A percentile compares a stretch with the other conserved stretches of the same genome.
These are phyloP conservation scores for Tachystola acroxantha DNA, from an alignment of 2,888 invertebrate genomes.

Conservation along the genomic window DNA sequence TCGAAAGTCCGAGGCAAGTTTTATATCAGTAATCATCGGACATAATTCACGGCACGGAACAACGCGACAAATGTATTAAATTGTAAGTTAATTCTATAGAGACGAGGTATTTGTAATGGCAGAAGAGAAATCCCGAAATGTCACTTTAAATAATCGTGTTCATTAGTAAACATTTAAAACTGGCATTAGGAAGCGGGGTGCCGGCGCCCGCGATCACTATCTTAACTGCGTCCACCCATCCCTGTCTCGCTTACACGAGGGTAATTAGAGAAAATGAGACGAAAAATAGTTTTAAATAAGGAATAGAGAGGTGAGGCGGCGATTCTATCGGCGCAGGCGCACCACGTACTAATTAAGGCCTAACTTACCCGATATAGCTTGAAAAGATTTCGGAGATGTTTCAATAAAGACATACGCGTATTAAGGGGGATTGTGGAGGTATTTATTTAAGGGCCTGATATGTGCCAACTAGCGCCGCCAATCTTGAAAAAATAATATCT, in stretches of 20 bases:
- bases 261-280: slow-evolving; percentile 27
- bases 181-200: slow-evolving; percentile 70
- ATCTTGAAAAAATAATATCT: too few species aligned
- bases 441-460: too few species aligned
- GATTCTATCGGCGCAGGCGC: slow-evolving; percentile 59
- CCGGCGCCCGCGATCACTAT: slow-evolving; percentile 69
- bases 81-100: slow-evolving; percentile 34
- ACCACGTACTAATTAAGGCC: slow-evolving; percentile 70
- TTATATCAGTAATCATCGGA: not conserved
- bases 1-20: too few species aligned
- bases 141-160: slow-evolving; percentile 76
- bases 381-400: slow-evolving; percentile 31
- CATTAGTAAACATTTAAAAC: slow-evolving; percentile 77
- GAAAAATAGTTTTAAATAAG: slow-evolving; percentile 36
- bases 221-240: slow-evolving; percentile 40
- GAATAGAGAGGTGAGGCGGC: slow-evolving; percentile 58
- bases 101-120: slow-evolving; percentile 39
- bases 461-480: too few species aligned
- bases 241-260: slow-evolving; percentile 24
- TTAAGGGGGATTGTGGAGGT: too few species aligned
- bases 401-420: slow-evolving; percentile 62
- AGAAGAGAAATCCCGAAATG: slow-evolving; percentile 67
- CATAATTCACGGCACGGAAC: slow-evolving; percentile 13
- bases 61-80: slow-evolving; percentile 25
- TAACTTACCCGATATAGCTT: slow-evolving; percentile 34